phyloP scores from a whole-genome alignment of 2,113 vertebrate species.

The Delphinus delphis region DNA sequence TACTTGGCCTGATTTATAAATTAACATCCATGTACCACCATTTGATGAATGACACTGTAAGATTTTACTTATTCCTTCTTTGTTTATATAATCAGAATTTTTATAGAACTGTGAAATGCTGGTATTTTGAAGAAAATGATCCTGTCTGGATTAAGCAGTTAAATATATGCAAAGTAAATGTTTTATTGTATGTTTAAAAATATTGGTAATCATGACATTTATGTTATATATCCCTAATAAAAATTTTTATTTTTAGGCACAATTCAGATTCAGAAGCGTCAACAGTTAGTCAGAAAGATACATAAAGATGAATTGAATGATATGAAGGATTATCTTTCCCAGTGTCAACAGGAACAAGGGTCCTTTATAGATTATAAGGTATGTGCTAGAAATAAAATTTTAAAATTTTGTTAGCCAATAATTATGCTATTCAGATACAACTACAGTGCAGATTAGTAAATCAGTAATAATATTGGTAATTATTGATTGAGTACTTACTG shows the following conservation, averaged over 20 bases:
- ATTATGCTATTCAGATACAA: not conserved
- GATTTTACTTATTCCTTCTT: not conserved
- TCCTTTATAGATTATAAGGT: slow-evolving; percentile 79
- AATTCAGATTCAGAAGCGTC: slow-evolving; percentile 89
- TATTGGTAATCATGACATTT: not conserved
- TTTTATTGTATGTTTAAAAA: not conserved
- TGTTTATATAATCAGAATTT: slow-evolving; percentile 33
- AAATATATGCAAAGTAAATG: not conserved
- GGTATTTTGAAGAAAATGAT: slow-evolving; percentile 19
- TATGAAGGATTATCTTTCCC: slow-evolving; percentile 84
- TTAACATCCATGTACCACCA: not conserved
- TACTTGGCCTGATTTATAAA: not conserved
- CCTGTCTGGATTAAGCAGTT: not conserved
- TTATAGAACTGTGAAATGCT: slow-evolving; percentile 19
- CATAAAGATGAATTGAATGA: slow-evolving; percentile 81
- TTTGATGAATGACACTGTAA: not conserved
- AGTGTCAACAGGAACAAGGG: slow-evolving; percentile 83
- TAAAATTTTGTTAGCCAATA: not conserved
- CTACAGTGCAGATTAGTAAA: not conserved
- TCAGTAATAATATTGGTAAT: not conserved
- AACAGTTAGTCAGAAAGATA: slow-evolving; percentile 85
- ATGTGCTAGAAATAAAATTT: slow-evolving; percentile 55
- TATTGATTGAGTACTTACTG: not conserved
- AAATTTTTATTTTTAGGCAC: slow-evolving; percentile 85
- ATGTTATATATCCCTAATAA: not conserved